These are phyloP conservation scores for Poeciliopsis retropinna DNA, from an alignment of 2,113 vertebrate species.

Conservation along the genomic window DNA sequence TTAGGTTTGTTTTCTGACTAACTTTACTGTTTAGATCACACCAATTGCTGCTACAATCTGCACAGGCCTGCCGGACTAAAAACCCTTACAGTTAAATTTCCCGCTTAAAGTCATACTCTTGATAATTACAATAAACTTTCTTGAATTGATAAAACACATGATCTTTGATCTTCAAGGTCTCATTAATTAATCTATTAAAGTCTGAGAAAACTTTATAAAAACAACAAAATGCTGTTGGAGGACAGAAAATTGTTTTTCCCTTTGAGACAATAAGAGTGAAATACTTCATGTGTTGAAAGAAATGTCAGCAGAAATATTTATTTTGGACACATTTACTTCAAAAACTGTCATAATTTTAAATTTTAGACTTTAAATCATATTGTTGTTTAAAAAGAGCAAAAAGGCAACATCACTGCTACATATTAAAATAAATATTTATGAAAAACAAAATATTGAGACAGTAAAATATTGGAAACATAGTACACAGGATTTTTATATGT, in stretches of 20 bases:
- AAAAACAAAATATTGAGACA: background rate
- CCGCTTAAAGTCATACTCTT: too few relatives aligned
- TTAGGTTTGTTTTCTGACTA: background rate
- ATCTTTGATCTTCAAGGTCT: background rate
- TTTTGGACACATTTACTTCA: too few relatives aligned
- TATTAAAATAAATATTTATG: background rate
- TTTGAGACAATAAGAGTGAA: too few relatives aligned
- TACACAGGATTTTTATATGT: background rate
- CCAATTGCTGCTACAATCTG: background rate
- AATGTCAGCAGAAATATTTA: background rate
- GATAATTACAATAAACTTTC: too few relatives aligned
- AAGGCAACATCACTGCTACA: background rate
- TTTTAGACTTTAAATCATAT: background rate
- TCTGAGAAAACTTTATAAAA: slow-evolving; percentile 2
- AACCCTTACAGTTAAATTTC: background rate
- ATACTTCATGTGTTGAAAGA: background rate
- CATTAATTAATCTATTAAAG: background rate
- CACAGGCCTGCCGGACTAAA: slow-evolving; percentile 7
- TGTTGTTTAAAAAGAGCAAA: background rate
- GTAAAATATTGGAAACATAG: background rate
- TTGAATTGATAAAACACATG: too few relatives aligned
- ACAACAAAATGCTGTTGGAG: slow-evolving; percentile 31
- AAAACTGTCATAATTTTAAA: background rate
- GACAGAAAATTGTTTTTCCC: slow-evolving; percentile 11
- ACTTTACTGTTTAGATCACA: slow-evolving; percentile 4